A percentile compares a stretch with the other conserved stretches of the same genome.
Evolutionary conservation across 2,113 vertebrate species (phyloP).

Genomic region (Jaculus jaculus): DNA sequence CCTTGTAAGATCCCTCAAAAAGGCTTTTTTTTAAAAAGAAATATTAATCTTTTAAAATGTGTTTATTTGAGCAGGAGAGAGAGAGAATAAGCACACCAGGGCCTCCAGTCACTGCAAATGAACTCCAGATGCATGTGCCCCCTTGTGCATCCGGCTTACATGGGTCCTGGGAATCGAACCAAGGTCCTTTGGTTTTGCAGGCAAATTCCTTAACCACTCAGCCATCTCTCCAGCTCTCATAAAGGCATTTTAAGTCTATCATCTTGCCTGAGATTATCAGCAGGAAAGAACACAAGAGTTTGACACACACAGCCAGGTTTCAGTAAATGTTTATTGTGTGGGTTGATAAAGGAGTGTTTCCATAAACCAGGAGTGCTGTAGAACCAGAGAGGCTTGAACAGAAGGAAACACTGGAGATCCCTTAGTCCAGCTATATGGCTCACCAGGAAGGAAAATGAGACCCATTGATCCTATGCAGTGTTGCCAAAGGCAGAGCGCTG

Average conservation of each 20-base stretch:
- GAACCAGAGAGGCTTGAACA: neutral
- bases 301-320: neutral
- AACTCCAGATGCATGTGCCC: too few species aligned
- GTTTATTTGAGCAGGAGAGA: too few species aligned
- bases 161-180: too few species aligned
- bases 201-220: too few species aligned
- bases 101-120: too few species aligned
- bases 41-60: too few species aligned
- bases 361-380: conserved; percentile 5
- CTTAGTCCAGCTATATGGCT: neutral
- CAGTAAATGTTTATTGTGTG: conserved; percentile 52
- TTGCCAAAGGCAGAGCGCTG: neutral
- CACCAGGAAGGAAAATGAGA: neutral
- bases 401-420: neutral
- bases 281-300: neutral
- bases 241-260: conserved; percentile 34
- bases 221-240: neutral
- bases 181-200: too few species aligned
- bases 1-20: neutral
- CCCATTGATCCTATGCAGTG: too few species aligned
- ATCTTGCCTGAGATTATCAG: conserved; percentile 23
- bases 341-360: neutral
- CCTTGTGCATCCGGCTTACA: too few species aligned
- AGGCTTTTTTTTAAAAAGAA: neutral
- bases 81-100: too few species aligned